Evolutionary conservation across 1,140 invertebrate genomes (phyloP).

Genomic region (Teleogryllus occipitalis): DNA sequence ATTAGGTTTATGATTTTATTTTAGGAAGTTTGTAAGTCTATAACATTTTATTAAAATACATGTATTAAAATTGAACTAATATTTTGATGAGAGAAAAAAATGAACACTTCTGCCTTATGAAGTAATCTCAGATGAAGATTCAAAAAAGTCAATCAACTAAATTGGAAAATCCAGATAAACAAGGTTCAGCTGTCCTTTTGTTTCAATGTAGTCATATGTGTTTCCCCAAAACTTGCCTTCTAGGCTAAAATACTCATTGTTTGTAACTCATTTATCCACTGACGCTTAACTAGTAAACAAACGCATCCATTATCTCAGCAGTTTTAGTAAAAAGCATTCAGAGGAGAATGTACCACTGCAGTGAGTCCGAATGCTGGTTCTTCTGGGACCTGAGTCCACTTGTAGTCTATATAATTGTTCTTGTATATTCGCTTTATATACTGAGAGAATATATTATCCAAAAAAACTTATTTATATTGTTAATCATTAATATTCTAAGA

Average conservation of each 20-base stretch:
- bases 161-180: background rate
- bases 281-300: background rate
- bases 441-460: conserved; percentile 5
- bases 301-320: background rate
- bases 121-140: background rate
- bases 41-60: no score
- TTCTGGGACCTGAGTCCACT: background rate
- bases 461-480: background rate
- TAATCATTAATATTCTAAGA: background rate
- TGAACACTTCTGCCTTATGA: no score
- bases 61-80: no score
- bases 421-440: background rate
- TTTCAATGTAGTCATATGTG: background rate
- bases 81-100: no score
- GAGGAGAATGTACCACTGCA: background rate
- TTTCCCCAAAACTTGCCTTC: background rate
- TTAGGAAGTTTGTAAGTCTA: no score
- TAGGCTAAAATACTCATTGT: background rate
- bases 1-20: background rate
- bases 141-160: background rate
- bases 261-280: background rate
- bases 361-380: background rate
- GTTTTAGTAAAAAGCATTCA: background rate
- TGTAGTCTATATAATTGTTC: background rate
- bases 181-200: background rate